phyloP scores from a whole-genome alignment of 2,888 invertebrate species.

The Hemaris fuciformis region DNA sequence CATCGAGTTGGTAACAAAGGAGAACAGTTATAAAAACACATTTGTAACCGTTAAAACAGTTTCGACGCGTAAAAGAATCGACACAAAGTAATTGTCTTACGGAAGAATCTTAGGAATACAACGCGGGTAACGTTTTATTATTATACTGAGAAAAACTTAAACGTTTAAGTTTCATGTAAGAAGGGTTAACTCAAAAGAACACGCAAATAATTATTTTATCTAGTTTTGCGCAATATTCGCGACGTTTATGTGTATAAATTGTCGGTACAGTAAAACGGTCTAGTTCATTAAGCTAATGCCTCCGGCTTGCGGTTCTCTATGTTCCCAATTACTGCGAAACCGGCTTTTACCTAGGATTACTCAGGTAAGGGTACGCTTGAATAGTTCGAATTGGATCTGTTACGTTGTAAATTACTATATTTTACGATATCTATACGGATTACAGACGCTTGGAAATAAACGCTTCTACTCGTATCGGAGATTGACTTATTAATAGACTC shows the following conservation, averaged over 20 bases:
- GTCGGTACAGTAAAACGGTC: neutral
- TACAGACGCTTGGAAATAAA: constrained; percentile 6
- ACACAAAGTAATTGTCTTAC: neutral
- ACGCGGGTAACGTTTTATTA: neutral
- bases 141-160: neutral
- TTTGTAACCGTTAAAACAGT: constrained; percentile 29
- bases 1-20: constrained; percentile 19
- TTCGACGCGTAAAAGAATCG: constrained; percentile 27
- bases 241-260: constrained; percentile 1
- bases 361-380: constrained; percentile 18
- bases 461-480: neutral
- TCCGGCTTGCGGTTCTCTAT: constrained; percentile 35
- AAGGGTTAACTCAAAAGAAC: neutral
- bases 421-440: constrained; percentile 26
- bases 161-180: no score
- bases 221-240: neutral
- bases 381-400: constrained; percentile 22
- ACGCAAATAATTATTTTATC: neutral
- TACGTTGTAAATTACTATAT: constrained; percentile 25
- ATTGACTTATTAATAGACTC: neutral
- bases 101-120: neutral
- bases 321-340: constrained; percentile 38
- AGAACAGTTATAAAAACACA: constrained; percentile 28
- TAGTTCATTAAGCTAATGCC: constrained; percentile 45
- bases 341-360: constrained; percentile 35